phyloP scores from a whole-genome alignment of 2,797 vertebrate genomes.

The Enteromius mattozi region DNA sequence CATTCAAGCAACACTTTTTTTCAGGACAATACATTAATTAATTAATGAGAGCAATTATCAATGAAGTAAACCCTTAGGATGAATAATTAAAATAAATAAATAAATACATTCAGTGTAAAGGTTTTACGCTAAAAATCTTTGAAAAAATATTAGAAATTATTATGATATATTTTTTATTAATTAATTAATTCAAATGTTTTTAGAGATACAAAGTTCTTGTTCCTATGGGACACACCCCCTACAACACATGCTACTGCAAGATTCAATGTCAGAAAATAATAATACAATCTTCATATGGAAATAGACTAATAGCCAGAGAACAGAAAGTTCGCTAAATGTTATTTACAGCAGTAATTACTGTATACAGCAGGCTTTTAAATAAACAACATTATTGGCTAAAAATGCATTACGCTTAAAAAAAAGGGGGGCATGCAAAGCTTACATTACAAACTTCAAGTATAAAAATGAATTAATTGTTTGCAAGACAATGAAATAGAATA shows the following conservation, averaged over 20 bases:
- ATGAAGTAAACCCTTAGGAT: background rate
- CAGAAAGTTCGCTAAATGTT: background rate
- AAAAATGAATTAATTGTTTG: background rate
- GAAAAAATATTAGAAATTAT: background rate
- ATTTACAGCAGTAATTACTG: background rate
- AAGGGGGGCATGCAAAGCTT: too few relatives aligned
- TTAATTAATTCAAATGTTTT: background rate
- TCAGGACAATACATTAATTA: background rate
- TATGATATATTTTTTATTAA: background rate
- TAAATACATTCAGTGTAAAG: too few relatives aligned
- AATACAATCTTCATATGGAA: background rate
- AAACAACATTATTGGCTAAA: background rate
- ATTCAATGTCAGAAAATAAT: background rate
- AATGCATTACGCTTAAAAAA: background rate
- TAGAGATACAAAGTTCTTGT: background rate
- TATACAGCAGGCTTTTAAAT: background rate
- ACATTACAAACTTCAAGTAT: background rate
- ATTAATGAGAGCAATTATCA: background rate
- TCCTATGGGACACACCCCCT: constrained; percentile 9
- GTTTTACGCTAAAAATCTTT: background rate
- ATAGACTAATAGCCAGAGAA: background rate
- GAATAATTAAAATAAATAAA: background rate
- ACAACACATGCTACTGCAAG: background rate
- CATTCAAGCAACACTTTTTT: background rate
- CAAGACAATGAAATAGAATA: too few relatives aligned